Evolutionary conservation across 1,140 invertebrate genomes (phyloP), one percentile per base, ranked within the genome.

Genomic region (Subanguina moxae): DNA sequence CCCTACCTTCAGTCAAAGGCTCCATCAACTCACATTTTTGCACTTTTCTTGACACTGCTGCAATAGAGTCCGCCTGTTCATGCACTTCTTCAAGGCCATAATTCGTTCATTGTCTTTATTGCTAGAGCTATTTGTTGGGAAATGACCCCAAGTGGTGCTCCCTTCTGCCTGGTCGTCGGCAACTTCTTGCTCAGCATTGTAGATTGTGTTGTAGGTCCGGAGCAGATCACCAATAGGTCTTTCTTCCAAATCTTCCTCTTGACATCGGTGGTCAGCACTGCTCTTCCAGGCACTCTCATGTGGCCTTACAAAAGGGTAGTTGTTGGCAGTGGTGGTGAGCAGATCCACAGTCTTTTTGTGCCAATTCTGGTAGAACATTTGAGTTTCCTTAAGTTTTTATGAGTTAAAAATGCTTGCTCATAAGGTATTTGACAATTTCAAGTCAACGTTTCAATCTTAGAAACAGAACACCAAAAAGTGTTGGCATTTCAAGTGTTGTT

Each of bases 51-150:
- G 66, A 38, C 68, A 21, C n/a, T 70, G 67, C 21, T n/a, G 23
- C n/a, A 70, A 61, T 19, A 21, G 3, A 61, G 27, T 19, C 27
- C 5, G 19, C 57, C 62, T 73, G 23, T 32, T 59, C 70, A 77
- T 71, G 19, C 71, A 77, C 27, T 65, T 43, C 59, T 66, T 71
- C 30, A 74, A 64, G 45, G 42, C 69, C n/a, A 32, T 5, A 61
- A 61, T 61, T 21, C 58, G 58, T 21, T 61, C 28, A 8, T 3
- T 19, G 23, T 52, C 48, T 52, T 52, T 52, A 25, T 25, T 52
- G n/a, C 15, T 25, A 15, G n/a, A 19, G 1, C 15, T 15, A 52
- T 52, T 15, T 25, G 23, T 5, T 3, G 1, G 11, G 70, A 21
- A 8, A 30, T 42, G 66, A 3, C n/a, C 21, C 48, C 48, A 52